Evolutionary conservation across 2,797 vertebrate species (phyloP).

Genomic region (Eurystomus glaucurus): DNA sequence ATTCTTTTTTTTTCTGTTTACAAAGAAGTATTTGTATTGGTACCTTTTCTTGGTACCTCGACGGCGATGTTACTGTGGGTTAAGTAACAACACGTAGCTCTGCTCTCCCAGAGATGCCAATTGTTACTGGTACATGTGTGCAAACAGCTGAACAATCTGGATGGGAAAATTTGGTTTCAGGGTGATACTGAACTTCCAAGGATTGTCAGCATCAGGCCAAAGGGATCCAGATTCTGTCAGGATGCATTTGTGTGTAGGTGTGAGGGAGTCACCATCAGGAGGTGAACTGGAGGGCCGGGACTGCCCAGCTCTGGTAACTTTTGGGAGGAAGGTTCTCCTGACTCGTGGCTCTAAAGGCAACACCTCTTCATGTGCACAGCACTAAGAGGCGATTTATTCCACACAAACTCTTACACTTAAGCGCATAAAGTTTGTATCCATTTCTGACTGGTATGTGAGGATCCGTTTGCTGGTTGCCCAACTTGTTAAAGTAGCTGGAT

Average conservation of each 20-base stretch:
- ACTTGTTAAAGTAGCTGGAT: background rate
- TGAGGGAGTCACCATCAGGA: background rate
- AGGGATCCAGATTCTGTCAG: background rate
- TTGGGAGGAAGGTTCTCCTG: background rate
- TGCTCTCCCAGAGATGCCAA: background rate
- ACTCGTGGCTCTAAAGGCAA: background rate
- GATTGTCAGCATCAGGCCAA: background rate
- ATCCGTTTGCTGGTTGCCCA: background rate
- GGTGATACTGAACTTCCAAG: background rate
- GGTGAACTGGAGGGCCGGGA: background rate
- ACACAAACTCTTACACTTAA: background rate
- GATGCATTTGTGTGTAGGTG: background rate
- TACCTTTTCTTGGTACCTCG: background rate
- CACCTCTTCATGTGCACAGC: background rate
- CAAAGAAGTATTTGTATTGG: background rate
- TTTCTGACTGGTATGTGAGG: background rate
- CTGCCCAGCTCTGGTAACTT: background rate
- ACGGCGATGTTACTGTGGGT: background rate
- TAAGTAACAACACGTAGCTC: background rate
- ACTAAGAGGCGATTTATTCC: background rate
- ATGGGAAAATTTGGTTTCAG: background rate
- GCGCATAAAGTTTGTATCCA: background rate
- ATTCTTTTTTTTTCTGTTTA: background rate
- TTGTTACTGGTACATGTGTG: background rate
- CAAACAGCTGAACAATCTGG: background rate